A percentile compares a stretch with the other conserved stretches of the same genome.
Conservation (phyloP, 1,140 invertebrate species). For the Lepidotrigona ventralis region DNA sequence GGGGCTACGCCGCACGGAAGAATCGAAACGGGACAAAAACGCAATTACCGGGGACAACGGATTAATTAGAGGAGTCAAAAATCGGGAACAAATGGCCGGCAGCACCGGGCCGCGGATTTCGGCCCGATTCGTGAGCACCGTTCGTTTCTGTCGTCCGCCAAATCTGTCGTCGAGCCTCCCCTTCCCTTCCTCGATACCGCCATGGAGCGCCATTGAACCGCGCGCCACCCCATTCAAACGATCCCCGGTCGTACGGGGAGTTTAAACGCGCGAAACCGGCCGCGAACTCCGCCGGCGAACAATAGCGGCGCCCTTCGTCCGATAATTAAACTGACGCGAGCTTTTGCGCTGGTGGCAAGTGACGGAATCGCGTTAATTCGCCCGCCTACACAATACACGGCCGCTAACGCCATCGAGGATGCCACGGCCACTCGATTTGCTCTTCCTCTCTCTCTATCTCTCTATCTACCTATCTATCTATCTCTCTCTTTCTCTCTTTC, state of each 20-base stretch:
- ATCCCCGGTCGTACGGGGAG: constrained; percentile 48
- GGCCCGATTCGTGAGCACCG: not conserved
- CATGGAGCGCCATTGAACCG: constrained; percentile 37
- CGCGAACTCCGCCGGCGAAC: constrained; percentile 43
- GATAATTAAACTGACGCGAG: constrained; percentile 66
- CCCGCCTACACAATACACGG: constrained; percentile 28
- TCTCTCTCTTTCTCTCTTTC: not conserved
- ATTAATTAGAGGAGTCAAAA: constrained; percentile 59
- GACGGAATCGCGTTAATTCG: constrained; percentile 66
- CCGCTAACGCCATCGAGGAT: not conserved
- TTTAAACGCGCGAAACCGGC: constrained; percentile 61
- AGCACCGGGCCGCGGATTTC: not conserved
- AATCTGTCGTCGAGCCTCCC: no score
- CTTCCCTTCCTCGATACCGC: not conserved
- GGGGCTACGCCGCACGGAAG: not conserved
- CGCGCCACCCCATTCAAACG: constrained; percentile 49
- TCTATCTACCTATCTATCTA: not conserved
- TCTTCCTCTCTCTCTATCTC: not conserved
- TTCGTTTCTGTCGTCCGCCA: not conserved
- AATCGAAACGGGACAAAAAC: constrained; percentile 48
- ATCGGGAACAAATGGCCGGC: constrained; percentile 49
- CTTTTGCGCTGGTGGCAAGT: constrained; percentile 62
- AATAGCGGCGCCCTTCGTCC: constrained; percentile 61
- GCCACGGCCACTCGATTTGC: constrained; percentile 36
- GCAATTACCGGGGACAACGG: constrained; percentile 49